A percentile compares a stretch with the other conserved stretches of the same genome.
These are phyloP conservation scores for Pangasius krempfi DNA, from an alignment of 2,797 vertebrate genomes.

Conservation along the genomic window DNA sequence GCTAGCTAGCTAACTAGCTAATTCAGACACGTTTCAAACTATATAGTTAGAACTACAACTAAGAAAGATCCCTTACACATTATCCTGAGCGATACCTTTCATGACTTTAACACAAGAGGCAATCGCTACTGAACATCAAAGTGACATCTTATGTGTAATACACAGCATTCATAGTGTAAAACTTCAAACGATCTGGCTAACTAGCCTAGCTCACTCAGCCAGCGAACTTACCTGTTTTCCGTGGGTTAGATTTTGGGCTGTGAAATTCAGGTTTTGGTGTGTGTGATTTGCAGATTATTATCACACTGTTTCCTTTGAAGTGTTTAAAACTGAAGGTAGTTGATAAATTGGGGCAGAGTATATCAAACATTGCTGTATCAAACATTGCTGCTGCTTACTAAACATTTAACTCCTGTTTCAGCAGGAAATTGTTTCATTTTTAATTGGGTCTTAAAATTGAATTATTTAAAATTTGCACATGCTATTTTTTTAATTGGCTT, in stretches of 20 bases:
- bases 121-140: background rate
- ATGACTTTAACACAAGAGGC: background rate
- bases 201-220: background rate
- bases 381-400: background rate
- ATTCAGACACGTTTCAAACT: background rate
- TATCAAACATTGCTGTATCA: background rate
- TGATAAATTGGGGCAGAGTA: background rate
- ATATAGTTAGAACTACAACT: background rate
- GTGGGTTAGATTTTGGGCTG: background rate
- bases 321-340: background rate
- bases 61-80: background rate
- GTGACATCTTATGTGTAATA: background rate
- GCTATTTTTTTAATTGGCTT: background rate
- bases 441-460: conserved; percentile 1
- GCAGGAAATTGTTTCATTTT: background rate
- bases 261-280: background rate
- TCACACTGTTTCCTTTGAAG: background rate
- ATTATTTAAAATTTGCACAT: background rate
- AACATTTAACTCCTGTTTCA: background rate
- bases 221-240: background rate
- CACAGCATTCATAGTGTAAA: background rate
- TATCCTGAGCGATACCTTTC: background rate
- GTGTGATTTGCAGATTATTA: background rate
- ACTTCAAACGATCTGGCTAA: background rate
- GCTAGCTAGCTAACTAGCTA: background rate